phyloP scores from a whole-genome alignment of 2,797 vertebrate species.

The Bryconaethiops microstoma region DNA sequence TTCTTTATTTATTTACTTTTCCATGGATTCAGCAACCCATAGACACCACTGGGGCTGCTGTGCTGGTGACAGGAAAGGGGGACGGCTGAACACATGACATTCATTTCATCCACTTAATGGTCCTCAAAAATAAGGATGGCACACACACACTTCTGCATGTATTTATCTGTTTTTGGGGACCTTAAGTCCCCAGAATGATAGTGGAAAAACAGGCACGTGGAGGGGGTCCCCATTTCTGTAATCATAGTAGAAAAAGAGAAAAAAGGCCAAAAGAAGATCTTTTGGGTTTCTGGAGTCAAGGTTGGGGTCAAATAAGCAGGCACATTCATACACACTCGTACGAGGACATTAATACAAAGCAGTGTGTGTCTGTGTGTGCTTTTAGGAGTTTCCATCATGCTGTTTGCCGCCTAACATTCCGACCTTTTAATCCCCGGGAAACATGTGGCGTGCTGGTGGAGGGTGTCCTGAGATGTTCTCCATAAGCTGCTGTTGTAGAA shows the following conservation, averaged over 20 bases:
- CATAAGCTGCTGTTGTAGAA: background rate
- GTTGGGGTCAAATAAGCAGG: background rate
- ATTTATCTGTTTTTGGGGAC: background rate
- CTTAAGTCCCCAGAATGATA: background rate
- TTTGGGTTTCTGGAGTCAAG: too few species aligned
- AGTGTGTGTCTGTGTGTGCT: background rate
- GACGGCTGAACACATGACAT: background rate
- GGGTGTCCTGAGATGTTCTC: background rate
- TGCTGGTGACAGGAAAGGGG: background rate
- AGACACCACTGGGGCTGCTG: background rate
- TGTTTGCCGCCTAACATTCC: slow-evolving; percentile 15
- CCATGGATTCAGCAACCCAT: background rate
- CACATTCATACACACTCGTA: too few species aligned
- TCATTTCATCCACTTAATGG: background rate
- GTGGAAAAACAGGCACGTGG: background rate
- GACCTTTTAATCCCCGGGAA: slow-evolving; percentile 32
- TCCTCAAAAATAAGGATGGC: background rate
- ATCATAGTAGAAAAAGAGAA: background rate
- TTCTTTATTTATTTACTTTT: background rate
- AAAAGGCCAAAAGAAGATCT: background rate
- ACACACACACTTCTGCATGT: background rate
- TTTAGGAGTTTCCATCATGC: slow-evolving; percentile 5
- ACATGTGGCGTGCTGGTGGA: slow-evolving; percentile 34
- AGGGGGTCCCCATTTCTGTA: background rate
- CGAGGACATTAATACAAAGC: background rate